Percentiles rank a stretch among this genome's conserved stretches.
Evolutionary conservation across 2,797 vertebrate species (phyloP).

Genomic region (Yasuhikotakia modesta): DNA sequence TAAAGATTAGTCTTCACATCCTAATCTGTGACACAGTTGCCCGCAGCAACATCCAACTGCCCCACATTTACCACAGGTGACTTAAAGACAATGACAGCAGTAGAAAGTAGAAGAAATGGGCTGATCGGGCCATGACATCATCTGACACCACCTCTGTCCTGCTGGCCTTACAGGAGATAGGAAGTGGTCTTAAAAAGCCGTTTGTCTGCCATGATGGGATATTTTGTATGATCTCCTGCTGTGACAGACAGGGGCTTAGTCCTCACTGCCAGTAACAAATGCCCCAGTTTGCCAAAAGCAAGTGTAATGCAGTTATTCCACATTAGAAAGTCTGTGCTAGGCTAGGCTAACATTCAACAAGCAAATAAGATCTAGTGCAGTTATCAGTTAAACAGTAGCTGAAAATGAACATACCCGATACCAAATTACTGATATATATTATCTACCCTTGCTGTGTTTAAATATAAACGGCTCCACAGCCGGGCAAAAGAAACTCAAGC

Average conservation of each 20-base stretch:
- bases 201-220: slow-evolving; percentile 10
- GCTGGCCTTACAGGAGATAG: background rate
- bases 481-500: slow-evolving; percentile 25
- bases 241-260: slow-evolving; percentile 12
- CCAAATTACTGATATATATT: background rate
- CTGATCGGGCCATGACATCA: too few relatives aligned
- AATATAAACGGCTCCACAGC: slow-evolving; percentile 11
- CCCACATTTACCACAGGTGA: slow-evolving; percentile 16
- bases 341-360: background rate
- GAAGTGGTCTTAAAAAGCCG: too few relatives aligned
- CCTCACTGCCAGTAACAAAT: background rate
- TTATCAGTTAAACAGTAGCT: slow-evolving; percentile 2
- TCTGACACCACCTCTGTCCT: background rate
- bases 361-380: background rate
- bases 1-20: background rate
- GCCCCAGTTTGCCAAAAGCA: background rate
- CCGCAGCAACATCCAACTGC: slow-evolving; percentile 11
- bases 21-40: slow-evolving; percentile 33
- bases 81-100: slow-evolving; percentile 12
- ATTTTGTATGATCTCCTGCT: background rate
- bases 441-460: slow-evolving; percentile 1
- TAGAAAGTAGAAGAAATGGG: too few relatives aligned
- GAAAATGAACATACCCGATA: background rate
- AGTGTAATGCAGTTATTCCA: background rate
- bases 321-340: background rate